Base-by-base conservation (phyloP, 2,113 vertebrate genomes). In the Lampris incognitus region DNA sequence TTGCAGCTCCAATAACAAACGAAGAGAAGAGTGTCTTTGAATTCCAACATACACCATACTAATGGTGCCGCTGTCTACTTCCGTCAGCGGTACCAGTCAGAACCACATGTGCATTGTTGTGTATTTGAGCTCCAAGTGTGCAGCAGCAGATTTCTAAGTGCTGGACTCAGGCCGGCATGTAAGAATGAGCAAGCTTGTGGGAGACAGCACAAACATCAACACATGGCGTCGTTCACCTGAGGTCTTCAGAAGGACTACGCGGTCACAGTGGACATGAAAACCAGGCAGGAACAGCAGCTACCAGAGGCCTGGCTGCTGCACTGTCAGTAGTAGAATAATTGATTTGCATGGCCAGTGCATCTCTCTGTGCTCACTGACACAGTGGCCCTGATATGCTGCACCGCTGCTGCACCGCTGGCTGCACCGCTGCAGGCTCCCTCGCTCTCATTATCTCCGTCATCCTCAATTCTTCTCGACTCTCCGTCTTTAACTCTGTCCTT, bases 361-460 rank as follows among this genome's bases (percentile, higher is more conserved):
- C 82, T 70, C 64, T 73, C 72, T 72, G 67, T 62, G 69, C 61
- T 48, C 63, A 66, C 69, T 87, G 88, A 91, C 87, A 89, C 87
- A 84, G 76, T 90, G 78, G 81, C 87, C 87, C 63, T 85, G 79
- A 88, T 89, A 84, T 52, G 59, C 50, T 57, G 37, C 60, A 66
- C 55, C 71, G 66, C 80, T 56, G 78, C 83, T 76, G 40, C 42
- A 49, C 68, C 75, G 70, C 67, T 42, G 24, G 78, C 83, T 76
- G 40, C 42, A 49, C 68, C 75, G 70, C 67, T 42, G 24, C 24
- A 55, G 9, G 40, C 52, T 42, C 42, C 52, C 54, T 51, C 7
- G 46, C n/a, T 50, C 56, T 67, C 9, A 36, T 9, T 10, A 24
- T 24, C 24, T 24, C 24, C 24, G 24, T 24, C 24, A 24, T 24